Percentiles rank a stretch among this genome's conserved stretches.
These are phyloP conservation scores for Mus spretus DNA, from an alignment of 2,797 vertebrate species.

Conservation along the genomic window DNA sequence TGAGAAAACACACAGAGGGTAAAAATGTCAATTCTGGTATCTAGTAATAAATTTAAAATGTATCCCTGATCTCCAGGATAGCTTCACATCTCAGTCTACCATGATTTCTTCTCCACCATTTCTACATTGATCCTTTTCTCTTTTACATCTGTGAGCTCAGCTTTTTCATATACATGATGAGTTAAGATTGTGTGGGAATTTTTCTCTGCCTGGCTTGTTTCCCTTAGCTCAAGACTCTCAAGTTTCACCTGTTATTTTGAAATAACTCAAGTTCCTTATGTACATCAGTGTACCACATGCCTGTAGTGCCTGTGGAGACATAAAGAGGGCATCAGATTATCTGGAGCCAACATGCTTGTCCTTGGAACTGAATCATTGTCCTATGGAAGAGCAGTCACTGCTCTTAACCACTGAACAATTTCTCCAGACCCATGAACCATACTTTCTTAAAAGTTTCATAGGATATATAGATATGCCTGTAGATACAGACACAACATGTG, in stretches of 20 bases:
- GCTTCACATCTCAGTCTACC: background rate
- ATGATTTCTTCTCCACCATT: background rate
- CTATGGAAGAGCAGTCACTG: background rate
- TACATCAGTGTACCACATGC: background rate
- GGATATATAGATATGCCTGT: background rate
- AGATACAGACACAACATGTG: background rate
- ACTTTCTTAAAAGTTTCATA: background rate
- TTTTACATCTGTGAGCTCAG: background rate
- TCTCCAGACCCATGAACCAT: background rate
- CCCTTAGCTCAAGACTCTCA: background rate
- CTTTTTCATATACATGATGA: background rate
- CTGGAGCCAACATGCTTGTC: background rate
- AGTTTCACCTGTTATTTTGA: background rate
- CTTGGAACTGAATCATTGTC: background rate
- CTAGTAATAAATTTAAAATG: slow-evolving; percentile 2
- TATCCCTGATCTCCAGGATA: background rate
- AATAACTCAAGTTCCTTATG: background rate
- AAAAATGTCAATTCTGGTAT: background rate
- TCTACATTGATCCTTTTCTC: background rate
- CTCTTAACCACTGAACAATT: background rate
- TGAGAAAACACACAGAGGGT: background rate
- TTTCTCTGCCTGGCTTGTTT: background rate
- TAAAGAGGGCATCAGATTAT: background rate
- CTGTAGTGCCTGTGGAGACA: no score
- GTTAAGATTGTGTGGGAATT: background rate